Base-by-base conservation (phyloP, 2,113 vertebrate species). In the Scomber colias region DNA sequence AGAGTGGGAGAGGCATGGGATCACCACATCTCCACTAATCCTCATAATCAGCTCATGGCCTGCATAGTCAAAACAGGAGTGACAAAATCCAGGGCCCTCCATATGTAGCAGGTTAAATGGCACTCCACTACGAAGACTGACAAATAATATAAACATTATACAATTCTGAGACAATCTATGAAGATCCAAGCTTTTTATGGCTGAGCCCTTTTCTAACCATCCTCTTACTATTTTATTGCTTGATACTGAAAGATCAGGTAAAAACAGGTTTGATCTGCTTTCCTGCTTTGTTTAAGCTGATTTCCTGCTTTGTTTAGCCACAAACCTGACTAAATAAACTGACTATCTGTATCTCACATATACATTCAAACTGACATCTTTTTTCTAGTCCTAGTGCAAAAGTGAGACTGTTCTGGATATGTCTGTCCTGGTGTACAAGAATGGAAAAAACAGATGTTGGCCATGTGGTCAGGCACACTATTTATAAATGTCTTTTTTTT, bases 31-130 rank as follows among this genome's bases (percentile, higher is more conserved):
- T 85, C 68, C 66, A 79, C 88, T 92, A 89, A 93, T 89, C 85
- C 88, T 82, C 64, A 90, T 90, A 92, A 94, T 94, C 87, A 86
- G 82, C 87, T 94, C 91, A 92, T 83, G 55, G 82, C 62, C 70
- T 31, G 75, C 70, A 92, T 84, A 86, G 89, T 89, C 86, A 89
- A 93, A 93, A 88, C 86, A 90, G 59, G 65, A 89, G 90, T 88
- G 84, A 91, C 76, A 90, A 86, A 90, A 90, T 73, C 85, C 88
- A 87, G 90, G 80, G 55, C 63, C 69, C 63, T 71, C 57, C 51
- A 67, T 61, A 53, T 87, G 75, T 71, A 71, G 75, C 66, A 71
- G 77, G 81, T 71, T 84, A 68, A 89, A 79, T 67, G 53, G 19
- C 44, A 53, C 71, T 16, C 67, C n/a, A 9, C 75, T 83, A 64